Conservation (phyloP, 2,113 vertebrate species). For the Brevimyrus niger region DNA sequence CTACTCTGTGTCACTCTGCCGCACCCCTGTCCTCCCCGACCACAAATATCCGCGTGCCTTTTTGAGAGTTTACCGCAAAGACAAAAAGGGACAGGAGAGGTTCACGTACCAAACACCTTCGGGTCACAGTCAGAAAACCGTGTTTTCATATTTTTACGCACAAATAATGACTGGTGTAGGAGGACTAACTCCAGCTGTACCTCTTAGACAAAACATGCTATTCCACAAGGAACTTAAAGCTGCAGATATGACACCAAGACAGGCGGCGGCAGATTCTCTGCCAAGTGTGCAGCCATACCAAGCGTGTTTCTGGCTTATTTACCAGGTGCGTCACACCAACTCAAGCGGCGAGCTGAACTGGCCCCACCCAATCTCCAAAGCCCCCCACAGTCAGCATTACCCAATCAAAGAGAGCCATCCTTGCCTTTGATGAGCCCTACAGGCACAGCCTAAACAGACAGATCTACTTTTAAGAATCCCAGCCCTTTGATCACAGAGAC, state of each 20-base stretch:
- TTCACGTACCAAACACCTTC: neutral
- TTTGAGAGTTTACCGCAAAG: neutral
- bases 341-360: constrained; percentile 4
- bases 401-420: constrained; percentile 35
- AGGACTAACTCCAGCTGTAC: neutral
- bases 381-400: neutral
- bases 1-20: neutral
- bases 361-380: neutral
- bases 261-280: neutral
- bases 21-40: neutral
- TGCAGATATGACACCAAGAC: neutral
- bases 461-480: constrained; percentile 35
- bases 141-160: neutral
- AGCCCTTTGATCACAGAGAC: constrained; percentile 46
- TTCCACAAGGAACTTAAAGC: neutral
- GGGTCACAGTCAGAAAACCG: neutral
- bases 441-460: constrained; percentile 38
- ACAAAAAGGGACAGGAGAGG: neutral
- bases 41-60: neutral
- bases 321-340: neutral
- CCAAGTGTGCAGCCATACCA: neutral
- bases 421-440: constrained; percentile 39
- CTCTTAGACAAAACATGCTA: neutral
- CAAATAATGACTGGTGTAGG: neutral
- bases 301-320: neutral